Base-by-base conservation (phyloP, 1,140 invertebrate species). In the Aphaenogaster rudis region DNA sequence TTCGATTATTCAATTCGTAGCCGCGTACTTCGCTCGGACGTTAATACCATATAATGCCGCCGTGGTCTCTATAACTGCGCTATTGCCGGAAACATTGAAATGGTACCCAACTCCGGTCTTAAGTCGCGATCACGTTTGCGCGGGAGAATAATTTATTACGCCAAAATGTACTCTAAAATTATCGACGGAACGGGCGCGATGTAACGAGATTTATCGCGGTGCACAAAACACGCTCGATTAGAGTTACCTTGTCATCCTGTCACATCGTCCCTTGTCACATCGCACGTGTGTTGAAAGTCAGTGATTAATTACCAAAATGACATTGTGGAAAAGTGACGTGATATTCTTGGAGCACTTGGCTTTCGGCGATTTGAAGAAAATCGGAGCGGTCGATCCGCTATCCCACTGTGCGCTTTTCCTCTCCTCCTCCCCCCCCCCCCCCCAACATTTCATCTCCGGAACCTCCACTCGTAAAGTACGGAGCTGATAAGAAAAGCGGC, bases 1-100 rank as follows among this genome's bases (percentile, higher is more conserved):
- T 95, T 95, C 93, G 93, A 95, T 95, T 95, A 95, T 93, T 93
- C 94, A 93, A 93, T 93, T 92, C 91, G 91, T 88, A 92, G 85
- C 91, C 91, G 88, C 93, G 92, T 91, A 92, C 92, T 93, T 91
- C 91, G 85, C 79, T 86, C 79, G 90, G 92, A 94, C 93, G 92
- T 94, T 94, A 93, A 95, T 95, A 93, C 91, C 92, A 79, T 92
- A 92, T 93, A 93, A 93, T 94, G 86, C 89, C 86, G 71, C 63
- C 71, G 76, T 61, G 45, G 64, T 90, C 77, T 67, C 88, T 63
- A 61, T 45, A 67, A 45, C 33, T 54, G 50, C 85, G 85, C 88
- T 90, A 90, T 82, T 86, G 48, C 67, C 63, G 84, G 50, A 66
- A 77, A 48, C 57, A 59, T 87, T 87, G 84, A 64, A 90, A 87